Evolutionary conservation across 2,797 vertebrate genomes (phyloP), one percentile per base, ranked within the genome.

Genomic region (Sebastes flavidus): DNA sequence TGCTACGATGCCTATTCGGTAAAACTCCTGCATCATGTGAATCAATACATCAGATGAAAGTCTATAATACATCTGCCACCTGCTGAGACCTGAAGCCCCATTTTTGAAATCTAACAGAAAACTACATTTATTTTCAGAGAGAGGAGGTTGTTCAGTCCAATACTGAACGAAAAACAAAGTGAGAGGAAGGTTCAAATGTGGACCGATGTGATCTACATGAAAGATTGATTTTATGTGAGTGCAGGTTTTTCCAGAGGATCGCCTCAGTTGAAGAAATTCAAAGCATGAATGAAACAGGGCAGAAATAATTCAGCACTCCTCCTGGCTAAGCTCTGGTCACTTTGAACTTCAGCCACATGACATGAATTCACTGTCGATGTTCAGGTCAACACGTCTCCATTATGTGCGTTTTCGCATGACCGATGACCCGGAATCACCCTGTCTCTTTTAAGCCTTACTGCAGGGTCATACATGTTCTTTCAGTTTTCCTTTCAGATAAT

Each of bases 301-400:
- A 75, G 70, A 65, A 83, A 86, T 89, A 34, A 86, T 88, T 85
- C 66, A 88, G 70, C 10, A 65, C n/a, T 38, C 13, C n/a, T 67
- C 7, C 69, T 32, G 66, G 63, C 49, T 30, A 71, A 72, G 66
- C 63, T 72, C 75, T 54, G 29, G 70, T 67, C 22, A 6, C 75
- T 78, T 79, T 80, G 70, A 68, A 68, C 68, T 66, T 24, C 13
- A 65, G 68, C 12, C 13, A 20, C 67, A 52, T 24, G 18, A 24
- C 3, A 54, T 42, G 13, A 69, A 22, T 30, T 75, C 27, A 46
- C 14, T 10, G 29, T 24, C 29, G 4, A 6, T 16, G 68, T 32
- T 18, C 52, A 24, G 78, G 24, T 76, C 67, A 55, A 59, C 58
- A 62, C 42, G 18, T 24, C 30, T 71, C 63, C 69, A 54, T 80